Evolutionary conservation across 2,888 invertebrate genomes (phyloP), one percentile per base, ranked within the genome.

Genomic region (Drosophila anomelani): DNA sequence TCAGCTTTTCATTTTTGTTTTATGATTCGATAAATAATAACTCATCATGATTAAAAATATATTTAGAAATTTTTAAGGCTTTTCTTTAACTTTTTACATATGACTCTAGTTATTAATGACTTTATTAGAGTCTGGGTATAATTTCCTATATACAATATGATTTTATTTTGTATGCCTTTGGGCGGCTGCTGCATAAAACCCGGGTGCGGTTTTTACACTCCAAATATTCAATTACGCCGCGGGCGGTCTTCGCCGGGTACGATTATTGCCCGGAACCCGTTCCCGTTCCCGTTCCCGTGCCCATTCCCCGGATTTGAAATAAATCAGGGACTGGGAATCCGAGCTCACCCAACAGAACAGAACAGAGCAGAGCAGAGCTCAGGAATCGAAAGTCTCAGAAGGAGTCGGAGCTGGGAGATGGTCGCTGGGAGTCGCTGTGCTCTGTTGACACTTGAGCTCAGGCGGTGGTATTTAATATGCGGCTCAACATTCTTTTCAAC

Each of bases 381-480:
- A 39, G 29, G 29, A 41, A 34, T 29, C 34, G 29, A 34, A 55
- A 34, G 55, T 55, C 32, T 32, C 56, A 44, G 44, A 23, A 17
- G 39, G 38, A 54, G 26, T 62, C 17, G 32, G 36, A 61, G 41
- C 34, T 41, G 61, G 38, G 36, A 43, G 43, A 34, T 43, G 43
- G 57, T 32, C 17, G 66, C 9, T 55, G 55, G 62, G 55, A 56
- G 71, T 64, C 64, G 57, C 32, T 41, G 64, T 38, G 70, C 53
- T 80, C 80, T 90, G 90, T 90, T 90, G 90, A 88, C 89, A 90
- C 89, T 90, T 80, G 74, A 89, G 82, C 90, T 80, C 90, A 88
- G 90, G 85, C 85, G 89, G 90, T 89, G 90, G 90, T 81, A 90
- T 90, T 90, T 90, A 88, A 90, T 90, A 90, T 81, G 85, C 80